These are phyloP conservation scores for Clostera curtula DNA, from an alignment of 2,888 invertebrate genomes.

Conservation along the genomic window DNA sequence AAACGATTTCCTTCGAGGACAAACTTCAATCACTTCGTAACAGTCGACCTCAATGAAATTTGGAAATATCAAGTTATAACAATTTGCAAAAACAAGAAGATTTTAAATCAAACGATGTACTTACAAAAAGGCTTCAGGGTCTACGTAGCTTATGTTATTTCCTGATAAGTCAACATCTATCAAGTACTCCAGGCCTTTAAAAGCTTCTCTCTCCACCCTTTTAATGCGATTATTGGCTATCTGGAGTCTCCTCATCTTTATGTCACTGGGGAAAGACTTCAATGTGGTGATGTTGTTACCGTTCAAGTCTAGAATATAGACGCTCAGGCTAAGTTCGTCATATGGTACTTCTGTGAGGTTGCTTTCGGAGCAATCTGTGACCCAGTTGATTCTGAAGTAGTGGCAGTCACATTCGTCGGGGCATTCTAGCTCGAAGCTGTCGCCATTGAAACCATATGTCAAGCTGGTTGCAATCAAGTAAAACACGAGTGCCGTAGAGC, in stretches of 20 bases:
- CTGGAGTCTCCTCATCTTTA: conserved; percentile 81
- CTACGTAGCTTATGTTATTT: conserved; percentile 77
- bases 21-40: too few relatives aligned
- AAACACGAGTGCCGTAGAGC: conserved; percentile 34
- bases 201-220: conserved; percentile 75
- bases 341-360: conserved; percentile 81
- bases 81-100: conserved; percentile 1
- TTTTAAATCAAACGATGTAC: conserved; percentile 27
- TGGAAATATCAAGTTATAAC: too few relatives aligned
- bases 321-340: conserved; percentile 80
- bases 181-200: conserved; percentile 78
- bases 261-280: conserved; percentile 78
- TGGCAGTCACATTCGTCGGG: conserved; percentile 85
- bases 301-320: conserved; percentile 82
- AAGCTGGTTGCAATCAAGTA: conserved; percentile 36
- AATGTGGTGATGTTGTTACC: conserved; percentile 78
- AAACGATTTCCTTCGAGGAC: too few relatives aligned
- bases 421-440: conserved; percentile 79
- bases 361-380: conserved; percentile 84
- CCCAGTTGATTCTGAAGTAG: conserved; percentile 85
- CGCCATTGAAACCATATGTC: conserved; percentile 71
- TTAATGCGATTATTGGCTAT: conserved; percentile 79
- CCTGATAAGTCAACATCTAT: conserved; percentile 82
- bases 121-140: conserved; percentile 80
- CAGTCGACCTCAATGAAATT: too few relatives aligned